phyloP scores from a whole-genome alignment of 2,113 vertebrate species.

The Chloroceryle aenea region DNA sequence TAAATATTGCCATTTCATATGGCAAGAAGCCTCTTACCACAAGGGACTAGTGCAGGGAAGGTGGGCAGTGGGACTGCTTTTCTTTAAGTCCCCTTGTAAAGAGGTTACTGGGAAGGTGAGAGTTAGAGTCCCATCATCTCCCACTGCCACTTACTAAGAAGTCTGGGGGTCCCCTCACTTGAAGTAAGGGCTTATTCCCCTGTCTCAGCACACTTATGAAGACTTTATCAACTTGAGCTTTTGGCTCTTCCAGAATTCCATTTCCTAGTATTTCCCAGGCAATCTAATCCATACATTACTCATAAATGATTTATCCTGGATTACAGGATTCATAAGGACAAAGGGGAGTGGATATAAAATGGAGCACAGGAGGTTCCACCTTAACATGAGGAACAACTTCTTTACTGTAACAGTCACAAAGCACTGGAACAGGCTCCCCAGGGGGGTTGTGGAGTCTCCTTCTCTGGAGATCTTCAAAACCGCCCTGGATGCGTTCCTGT shows the following conservation, averaged over 20 bases:
- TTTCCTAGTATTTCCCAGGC: background rate
- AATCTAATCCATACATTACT: background rate
- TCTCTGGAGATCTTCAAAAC: too few species aligned
- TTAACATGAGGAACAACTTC: too few species aligned
- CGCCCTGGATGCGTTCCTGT: too few species aligned
- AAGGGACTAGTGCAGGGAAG: background rate
- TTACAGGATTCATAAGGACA: background rate
- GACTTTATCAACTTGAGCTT: background rate
- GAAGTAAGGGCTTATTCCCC: background rate
- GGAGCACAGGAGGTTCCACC: too few species aligned
- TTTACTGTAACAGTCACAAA: too few species aligned
- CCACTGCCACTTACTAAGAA: background rate
- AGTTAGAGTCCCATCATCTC: background rate
- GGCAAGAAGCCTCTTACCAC: background rate
- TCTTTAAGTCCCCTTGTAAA: background rate
- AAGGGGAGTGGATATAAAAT: too few species aligned
- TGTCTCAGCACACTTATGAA: background rate
- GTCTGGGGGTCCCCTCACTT: background rate
- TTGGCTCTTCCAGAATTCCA: background rate
- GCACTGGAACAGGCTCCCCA: too few species aligned
- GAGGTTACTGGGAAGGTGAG: background rate
- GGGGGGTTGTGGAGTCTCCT: too few species aligned
- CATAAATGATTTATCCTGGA: background rate
- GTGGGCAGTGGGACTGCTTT: background rate
- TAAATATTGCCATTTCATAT: background rate